These are phyloP conservation scores for Castor canadensis DNA, from an alignment of 2,113 vertebrate genomes.

Conservation along the genomic window DNA sequence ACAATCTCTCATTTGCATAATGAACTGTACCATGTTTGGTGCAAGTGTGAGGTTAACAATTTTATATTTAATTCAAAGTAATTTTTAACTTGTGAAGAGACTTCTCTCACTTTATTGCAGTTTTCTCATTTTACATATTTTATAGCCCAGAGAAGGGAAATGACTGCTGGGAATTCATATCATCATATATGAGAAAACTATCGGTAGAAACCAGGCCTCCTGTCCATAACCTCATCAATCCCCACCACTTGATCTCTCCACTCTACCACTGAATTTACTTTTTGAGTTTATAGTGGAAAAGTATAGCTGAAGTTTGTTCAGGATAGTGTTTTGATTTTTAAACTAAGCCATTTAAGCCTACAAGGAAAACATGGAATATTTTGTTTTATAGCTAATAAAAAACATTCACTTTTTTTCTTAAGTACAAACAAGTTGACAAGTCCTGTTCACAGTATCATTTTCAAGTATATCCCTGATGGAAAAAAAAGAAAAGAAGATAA, in stretches of 20 bases:
- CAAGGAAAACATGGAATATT: neutral
- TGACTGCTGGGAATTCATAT: neutral
- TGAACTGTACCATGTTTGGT: too few relatives aligned
- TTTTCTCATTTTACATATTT: conserved; percentile 25
- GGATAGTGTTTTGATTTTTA: neutral
- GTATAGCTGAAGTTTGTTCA: neutral
- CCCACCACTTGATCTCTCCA: neutral
- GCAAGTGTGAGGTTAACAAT: neutral
- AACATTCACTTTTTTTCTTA: conserved; percentile 29
- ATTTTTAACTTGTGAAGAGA: neutral
- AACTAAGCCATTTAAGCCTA: neutral
- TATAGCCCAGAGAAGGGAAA: conserved; percentile 14
- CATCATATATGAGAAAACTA: neutral
- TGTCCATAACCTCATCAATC: neutral
- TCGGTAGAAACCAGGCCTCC: neutral
- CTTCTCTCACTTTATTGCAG: neutral
- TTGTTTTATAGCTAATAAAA: conserved; percentile 2
- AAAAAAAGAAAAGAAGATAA: conserved; percentile 20
- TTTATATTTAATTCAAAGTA: conserved; percentile 9
- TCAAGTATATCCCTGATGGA: neutral
- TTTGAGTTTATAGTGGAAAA: neutral
- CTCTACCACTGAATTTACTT: neutral
- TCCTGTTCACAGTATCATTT: conserved; percentile 39
- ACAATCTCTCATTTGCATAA: too few relatives aligned
- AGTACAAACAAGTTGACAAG: conserved; percentile 29